Evolutionary conservation across 2,113 vertebrate species (phyloP).

Genomic region (Strigops habroptila): DNA sequence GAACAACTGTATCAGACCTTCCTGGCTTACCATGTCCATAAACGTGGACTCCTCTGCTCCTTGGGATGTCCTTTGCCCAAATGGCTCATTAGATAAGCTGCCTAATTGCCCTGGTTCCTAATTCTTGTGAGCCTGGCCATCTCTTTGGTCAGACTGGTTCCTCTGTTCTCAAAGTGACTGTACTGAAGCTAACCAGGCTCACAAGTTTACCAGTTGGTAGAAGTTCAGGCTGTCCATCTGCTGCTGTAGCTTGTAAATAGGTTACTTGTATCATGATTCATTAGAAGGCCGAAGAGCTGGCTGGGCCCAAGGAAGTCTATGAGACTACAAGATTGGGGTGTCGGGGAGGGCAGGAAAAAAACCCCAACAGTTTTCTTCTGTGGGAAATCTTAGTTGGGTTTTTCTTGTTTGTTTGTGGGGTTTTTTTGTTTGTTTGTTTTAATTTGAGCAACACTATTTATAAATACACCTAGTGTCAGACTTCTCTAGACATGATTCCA

Average conservation of each 20-base stretch:
- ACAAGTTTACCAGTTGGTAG: background rate
- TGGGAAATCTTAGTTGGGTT: background rate
- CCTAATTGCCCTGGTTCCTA: background rate
- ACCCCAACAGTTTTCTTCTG: background rate
- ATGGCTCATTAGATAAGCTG: background rate
- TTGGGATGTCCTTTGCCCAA: background rate
- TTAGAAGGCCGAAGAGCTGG: background rate
- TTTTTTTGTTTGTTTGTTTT: background rate
- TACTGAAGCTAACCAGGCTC: background rate
- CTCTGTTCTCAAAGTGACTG: background rate
- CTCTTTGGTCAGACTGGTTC: background rate
- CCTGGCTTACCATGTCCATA: background rate
- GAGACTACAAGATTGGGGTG: background rate
- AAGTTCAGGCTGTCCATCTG: background rate
- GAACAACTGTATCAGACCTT: background rate
- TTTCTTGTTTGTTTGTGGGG: background rate
- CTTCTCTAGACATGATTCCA: background rate
- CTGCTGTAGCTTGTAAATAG: background rate
- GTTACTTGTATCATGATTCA: background rate
- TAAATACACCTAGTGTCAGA: background rate
- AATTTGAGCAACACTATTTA: background rate
- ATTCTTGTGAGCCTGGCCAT: background rate
- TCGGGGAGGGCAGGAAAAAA: background rate
- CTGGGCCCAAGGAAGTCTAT: background rate
- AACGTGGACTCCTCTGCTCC: background rate